Conservation (phyloP, 2,113 vertebrate species). For the Cavia aperea region DNA sequence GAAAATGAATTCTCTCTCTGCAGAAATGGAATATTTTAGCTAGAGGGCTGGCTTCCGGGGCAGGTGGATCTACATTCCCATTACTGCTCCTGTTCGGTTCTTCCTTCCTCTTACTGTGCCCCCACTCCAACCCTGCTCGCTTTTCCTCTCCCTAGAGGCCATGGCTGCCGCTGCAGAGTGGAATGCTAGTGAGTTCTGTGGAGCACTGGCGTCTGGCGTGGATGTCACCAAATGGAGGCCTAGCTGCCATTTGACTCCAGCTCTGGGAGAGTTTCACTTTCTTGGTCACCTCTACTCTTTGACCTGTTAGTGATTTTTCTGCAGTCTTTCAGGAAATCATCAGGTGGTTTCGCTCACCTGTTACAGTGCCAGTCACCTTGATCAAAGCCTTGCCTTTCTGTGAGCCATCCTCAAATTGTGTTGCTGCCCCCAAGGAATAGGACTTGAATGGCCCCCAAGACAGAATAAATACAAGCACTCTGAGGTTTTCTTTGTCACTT, state of each 20-base stretch:
- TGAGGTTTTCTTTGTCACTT: background rate
- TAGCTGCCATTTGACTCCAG: background rate
- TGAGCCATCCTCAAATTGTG: background rate
- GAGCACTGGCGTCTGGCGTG: background rate
- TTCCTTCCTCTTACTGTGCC: background rate
- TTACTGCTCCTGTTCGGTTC: background rate
- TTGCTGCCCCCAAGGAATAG: background rate
- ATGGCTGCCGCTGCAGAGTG: background rate
- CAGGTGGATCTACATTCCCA: background rate
- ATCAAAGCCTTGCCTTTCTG: background rate
- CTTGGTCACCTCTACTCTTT: background rate
- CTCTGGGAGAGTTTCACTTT: too few relatives aligned
- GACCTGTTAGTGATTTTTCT: background rate
- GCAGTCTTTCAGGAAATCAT: background rate
- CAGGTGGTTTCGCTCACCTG: background rate
- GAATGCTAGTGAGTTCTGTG: rapidly evolving
- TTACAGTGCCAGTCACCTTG: background rate
- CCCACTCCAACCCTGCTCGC: rapidly evolving
- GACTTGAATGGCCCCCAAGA: background rate
- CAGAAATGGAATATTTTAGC: background rate
- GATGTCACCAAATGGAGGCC: background rate
- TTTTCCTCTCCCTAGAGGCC: background rate
- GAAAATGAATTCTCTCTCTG: background rate
- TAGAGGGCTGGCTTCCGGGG: background rate
- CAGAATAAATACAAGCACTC: background rate